phyloP scores from a whole-genome alignment of 2,113 vertebrate species.

The Gopherus evgoodei region DNA sequence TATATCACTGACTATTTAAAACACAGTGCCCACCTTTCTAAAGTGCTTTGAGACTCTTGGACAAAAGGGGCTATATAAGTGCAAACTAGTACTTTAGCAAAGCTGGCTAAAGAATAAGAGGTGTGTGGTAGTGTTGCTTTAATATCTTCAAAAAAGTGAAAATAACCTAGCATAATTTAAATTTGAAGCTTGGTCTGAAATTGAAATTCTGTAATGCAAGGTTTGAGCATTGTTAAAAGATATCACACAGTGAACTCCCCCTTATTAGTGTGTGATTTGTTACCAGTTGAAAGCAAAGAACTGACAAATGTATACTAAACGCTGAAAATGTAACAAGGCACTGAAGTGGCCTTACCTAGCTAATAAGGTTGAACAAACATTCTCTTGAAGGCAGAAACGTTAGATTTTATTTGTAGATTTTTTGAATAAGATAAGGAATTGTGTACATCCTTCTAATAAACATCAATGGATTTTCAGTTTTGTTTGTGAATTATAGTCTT shows the following conservation, averaged over 20 bases:
- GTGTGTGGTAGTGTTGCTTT: neutral
- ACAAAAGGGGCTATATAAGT: fast-evolving
- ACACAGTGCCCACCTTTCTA: constrained; percentile 17
- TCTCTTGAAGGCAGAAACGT: constrained; percentile 65
- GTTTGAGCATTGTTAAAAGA: constrained; percentile 57
- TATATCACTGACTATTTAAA: neutral
- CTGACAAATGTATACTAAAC: constrained; percentile 53
- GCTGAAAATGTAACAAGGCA: constrained; percentile 33
- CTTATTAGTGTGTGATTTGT: constrained; percentile 33
- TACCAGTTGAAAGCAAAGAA: constrained; percentile 50
- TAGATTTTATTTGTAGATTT: constrained; percentile 65
- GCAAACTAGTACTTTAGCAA: neutral
- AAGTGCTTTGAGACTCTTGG: constrained; percentile 45
- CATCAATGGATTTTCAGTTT: constrained; percentile 58
- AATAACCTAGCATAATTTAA: constrained; percentile 24
- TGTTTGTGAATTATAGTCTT: constrained; percentile 64
- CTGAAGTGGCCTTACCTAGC: constrained; percentile 1
- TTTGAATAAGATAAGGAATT: constrained; percentile 61
- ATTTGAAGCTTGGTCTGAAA: constrained; percentile 44
- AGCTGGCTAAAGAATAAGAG: neutral
- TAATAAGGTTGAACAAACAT: constrained; percentile 44
- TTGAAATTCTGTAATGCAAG: constrained; percentile 30
- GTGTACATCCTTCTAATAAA: constrained; percentile 71
- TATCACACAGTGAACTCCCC: constrained; percentile 54
- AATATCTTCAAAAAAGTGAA: constrained; percentile 11